phyloP scores from a whole-genome alignment of 2,797 vertebrate species.

The Bradypodion pumilum region DNA sequence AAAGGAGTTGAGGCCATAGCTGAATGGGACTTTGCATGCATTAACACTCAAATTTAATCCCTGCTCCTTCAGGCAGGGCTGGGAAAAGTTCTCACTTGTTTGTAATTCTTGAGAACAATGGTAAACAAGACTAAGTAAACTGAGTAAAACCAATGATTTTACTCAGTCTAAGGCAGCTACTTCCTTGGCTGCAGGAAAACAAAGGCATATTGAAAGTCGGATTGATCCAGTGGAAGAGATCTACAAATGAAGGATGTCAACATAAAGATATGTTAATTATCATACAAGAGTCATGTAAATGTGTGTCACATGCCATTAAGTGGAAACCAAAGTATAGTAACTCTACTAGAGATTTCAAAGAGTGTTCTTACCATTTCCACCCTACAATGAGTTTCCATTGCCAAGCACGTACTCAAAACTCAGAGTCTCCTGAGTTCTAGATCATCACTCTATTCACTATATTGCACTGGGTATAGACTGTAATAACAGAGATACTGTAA shows the following conservation, averaged over 20 bases:
- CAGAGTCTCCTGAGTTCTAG: background rate
- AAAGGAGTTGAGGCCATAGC: background rate
- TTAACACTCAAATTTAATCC: background rate
- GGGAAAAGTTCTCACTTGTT: background rate
- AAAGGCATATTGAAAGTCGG: background rate
- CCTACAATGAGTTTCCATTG: background rate
- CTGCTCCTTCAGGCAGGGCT: background rate
- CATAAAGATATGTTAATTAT: background rate
- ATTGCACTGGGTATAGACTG: background rate
- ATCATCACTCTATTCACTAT: background rate
- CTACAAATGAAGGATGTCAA: background rate
- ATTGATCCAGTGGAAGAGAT: background rate
- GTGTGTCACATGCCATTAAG: background rate
- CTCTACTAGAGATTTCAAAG: background rate
- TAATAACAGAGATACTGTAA: too few species aligned
- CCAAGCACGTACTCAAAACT: background rate
- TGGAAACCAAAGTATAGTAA: background rate
- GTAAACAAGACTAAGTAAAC: background rate
- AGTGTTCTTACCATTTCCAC: background rate
- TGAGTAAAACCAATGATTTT: too few species aligned
- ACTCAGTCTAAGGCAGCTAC: background rate
- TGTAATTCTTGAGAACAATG: background rate
- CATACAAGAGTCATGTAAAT: background rate
- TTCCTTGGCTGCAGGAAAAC: background rate
- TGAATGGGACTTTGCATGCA: background rate